phyloP scores from a whole-genome alignment of 2,797 vertebrate species.

The Poeciliopsis turneri region DNA sequence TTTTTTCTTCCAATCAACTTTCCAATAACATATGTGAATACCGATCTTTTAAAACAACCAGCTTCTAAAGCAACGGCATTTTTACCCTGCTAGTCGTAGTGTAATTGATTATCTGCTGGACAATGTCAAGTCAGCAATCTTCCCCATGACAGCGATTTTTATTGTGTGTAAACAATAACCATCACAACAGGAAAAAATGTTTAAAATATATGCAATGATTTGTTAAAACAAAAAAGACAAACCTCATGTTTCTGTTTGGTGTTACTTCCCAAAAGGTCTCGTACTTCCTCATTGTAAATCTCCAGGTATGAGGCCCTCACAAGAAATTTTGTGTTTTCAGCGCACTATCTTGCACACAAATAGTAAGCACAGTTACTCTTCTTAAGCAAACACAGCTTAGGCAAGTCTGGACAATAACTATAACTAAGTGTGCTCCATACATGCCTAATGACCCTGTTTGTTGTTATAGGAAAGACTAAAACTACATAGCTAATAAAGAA shows the following conservation, averaged over 20 bases:
- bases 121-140: neutral
- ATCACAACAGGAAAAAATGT: neutral
- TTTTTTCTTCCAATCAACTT: neutral
- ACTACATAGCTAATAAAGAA: neutral
- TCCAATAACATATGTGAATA: neutral
- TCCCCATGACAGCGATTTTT: neutral
- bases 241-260: slow-evolving; percentile 92
- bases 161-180: neutral
- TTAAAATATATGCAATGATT: slow-evolving; percentile 8
- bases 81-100: neutral
- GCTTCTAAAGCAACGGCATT: neutral
- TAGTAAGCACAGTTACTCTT: neutral
- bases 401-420: slow-evolving; percentile 8
- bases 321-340: slow-evolving; percentile 90
- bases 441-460: neutral
- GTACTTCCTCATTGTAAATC: slow-evolving; percentile 90
- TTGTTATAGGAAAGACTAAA: neutral
- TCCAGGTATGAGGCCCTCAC: slow-evolving; percentile 90
- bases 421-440: neutral
- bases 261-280: slow-evolving; percentile 88
- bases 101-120: neutral
- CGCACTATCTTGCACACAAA: slow-evolving; percentile 79
- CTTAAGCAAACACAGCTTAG: neutral
- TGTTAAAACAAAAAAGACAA: slow-evolving; percentile 38
- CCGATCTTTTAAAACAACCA: neutral